Evolutionary conservation across 2,797 vertebrate species (phyloP), one percentile per base, ranked within the genome.

Genomic region (Antrozous pallidus): DNA sequence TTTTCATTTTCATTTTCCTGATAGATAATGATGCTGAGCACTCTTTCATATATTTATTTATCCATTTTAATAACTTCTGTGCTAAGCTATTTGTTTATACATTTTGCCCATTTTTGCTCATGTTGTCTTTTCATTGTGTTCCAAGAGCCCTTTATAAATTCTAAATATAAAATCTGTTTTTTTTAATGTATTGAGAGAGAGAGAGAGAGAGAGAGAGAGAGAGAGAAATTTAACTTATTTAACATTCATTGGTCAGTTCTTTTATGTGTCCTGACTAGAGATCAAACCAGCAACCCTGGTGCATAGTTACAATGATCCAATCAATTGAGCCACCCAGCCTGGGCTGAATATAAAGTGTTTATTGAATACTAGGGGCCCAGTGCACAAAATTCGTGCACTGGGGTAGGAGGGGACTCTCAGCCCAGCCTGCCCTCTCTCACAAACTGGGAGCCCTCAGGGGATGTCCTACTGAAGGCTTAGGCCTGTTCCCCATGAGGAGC

Each of bases 1-100:
- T 93, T 93, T 96, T 73, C 80, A 94, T 73, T 81, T 93, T 18
- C 31, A 89, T 84, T 90, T 78, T 31, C 47, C 81, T 78, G 56
- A 73, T 88, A 54, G 67, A 71, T 71, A 88, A 90, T 45, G 36
- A 84, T 78, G 31, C 49, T 85, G 33, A 89, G 14, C 42, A 95
- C 73, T 61, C 81, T 91, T 88, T 85, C 77, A 56, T 82, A 22
- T 81, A 69, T 49, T 90, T 85, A 93, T 71, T 88, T 65, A 91
- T 8, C 24, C 22, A 94, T 75, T 69, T 92, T 38, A 90, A 38
- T 54, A 65, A 77, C n/a, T 82, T 86, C 38, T 77, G 75, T 63
- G 51, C 47, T 79, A 80, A 80, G 54, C 54, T 91, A 78, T 78
- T 58, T 94, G n/a, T 61, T 88, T 75, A 69, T 74, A 71, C 82